phyloP scores from a whole-genome alignment of 2,888 invertebrate genomes.

The Eretmocerus hayati region DNA sequence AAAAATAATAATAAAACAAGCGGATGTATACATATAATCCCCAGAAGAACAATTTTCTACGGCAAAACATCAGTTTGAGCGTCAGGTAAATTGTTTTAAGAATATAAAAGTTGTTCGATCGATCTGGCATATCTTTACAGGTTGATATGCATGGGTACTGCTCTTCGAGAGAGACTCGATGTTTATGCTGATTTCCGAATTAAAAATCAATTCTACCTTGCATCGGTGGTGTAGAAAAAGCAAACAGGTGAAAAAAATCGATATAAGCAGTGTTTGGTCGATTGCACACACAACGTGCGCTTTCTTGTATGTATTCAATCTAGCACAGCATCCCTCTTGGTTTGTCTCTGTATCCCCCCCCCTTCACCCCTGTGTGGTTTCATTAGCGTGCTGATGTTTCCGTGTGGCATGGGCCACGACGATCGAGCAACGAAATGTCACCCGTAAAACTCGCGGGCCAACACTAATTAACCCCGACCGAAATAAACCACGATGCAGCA shows the following conservation, averaged over 20 bases:
- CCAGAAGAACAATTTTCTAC: too few relatives aligned
- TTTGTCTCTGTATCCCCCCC: neutral
- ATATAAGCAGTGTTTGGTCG: too few relatives aligned
- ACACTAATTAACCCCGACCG: constrained; percentile 47
- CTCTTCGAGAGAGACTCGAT: too few relatives aligned
- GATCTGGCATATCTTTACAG: neutral
- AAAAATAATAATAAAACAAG: too few relatives aligned
- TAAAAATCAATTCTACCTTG: constrained; percentile 6
- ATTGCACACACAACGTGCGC: neutral
- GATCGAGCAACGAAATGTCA: constrained; percentile 45
- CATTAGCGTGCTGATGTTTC: constrained; percentile 11
- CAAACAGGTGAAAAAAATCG: neutral
- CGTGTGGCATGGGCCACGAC: constrained; percentile 25
- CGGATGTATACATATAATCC: too few relatives aligned
- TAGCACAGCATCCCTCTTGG: too few relatives aligned
- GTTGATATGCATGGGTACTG: too few relatives aligned
- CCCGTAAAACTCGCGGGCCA: constrained; percentile 47
- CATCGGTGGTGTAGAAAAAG: neutral
- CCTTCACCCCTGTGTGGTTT: constrained; percentile 1
- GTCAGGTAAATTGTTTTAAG: too few relatives aligned
- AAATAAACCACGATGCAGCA: constrained; percentile 43
- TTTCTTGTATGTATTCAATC: too few relatives aligned
- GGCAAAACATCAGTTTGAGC: too few relatives aligned
- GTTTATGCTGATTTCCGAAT: constrained; percentile 18
- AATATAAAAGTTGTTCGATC: neutral